phyloP scores from a whole-genome alignment of 2,113 vertebrate species.

The Brachirus orientalis region DNA sequence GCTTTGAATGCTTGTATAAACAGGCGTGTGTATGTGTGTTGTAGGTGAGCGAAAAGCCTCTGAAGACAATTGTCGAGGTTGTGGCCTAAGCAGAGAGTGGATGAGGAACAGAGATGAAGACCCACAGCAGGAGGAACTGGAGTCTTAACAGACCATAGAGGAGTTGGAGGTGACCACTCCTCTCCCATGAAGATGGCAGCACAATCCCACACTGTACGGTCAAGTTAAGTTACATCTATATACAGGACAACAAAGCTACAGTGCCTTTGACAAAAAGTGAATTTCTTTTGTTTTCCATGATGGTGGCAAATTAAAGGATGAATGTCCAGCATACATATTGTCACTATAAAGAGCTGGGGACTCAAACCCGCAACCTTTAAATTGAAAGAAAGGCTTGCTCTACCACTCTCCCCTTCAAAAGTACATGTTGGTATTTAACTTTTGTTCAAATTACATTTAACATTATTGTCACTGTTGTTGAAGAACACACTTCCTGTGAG shows the following conservation, averaged over 20 bases:
- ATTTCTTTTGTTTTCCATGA: no score
- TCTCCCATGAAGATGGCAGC: conserved; percentile 76
- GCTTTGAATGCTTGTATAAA: background rate
- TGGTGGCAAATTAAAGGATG: no score
- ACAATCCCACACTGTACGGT: conserved; percentile 69
- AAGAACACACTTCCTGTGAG: no score
- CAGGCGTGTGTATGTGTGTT: conserved; percentile 25
- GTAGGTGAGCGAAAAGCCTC: conserved; percentile 83
- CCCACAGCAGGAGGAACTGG: conserved; percentile 67
- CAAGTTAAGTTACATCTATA: background rate
- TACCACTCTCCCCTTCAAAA: no score
- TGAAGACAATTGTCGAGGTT: conserved; percentile 78
- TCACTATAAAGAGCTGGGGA: no score
- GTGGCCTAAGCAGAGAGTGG: conserved; percentile 83
- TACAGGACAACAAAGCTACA: background rate
- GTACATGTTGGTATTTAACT: no score
- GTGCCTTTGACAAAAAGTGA: background rate
- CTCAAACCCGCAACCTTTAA: no score
- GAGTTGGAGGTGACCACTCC: conserved; percentile 83
- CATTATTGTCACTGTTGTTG: no score
- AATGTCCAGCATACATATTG: no score
- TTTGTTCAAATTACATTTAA: no score
- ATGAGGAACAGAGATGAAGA: conserved; percentile 83
- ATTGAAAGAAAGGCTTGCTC: no score
- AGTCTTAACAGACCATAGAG: conserved; percentile 78